Evolutionary conservation across 2,888 invertebrate genomes (phyloP).

Genomic region (Cataglyphis rosenhaueri): DNA sequence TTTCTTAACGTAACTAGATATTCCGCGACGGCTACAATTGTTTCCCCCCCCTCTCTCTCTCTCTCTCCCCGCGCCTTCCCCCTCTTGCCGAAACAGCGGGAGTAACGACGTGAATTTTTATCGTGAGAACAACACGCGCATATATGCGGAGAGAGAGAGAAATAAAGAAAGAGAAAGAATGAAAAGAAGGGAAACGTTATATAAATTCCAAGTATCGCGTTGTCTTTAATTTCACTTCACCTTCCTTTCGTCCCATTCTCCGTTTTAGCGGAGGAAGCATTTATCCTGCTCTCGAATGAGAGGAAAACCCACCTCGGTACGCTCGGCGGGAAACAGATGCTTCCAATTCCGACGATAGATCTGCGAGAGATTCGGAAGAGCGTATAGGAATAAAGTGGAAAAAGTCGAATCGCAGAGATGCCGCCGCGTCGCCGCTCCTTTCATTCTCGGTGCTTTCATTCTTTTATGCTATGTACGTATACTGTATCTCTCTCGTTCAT

Average conservation of each 20-base stretch:
- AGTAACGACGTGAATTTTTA: constrained; percentile 36
- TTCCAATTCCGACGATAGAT: constrained; percentile 51
- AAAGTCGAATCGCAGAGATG: constrained; percentile 37
- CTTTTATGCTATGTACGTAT: not conserved
- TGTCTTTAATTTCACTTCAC: constrained; percentile 41
- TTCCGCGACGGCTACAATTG: constrained; percentile 12
- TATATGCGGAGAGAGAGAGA: too few species aligned
- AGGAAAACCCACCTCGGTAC: constrained; percentile 1
- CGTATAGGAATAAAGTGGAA: constrained; percentile 40
- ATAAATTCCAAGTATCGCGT: constrained; percentile 36
- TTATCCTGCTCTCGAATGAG: constrained; percentile 37
- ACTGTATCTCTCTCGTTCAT: not conserved
- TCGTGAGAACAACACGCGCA: not conserved
- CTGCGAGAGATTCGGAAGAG: constrained; percentile 18
- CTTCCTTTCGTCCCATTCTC: constrained; percentile 12
- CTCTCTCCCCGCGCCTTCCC: too few species aligned
- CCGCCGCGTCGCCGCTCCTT: constrained; percentile 15
- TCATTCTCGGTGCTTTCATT: constrained; percentile 5
- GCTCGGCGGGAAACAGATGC: constrained; percentile 38
- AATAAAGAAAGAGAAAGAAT: not conserved
- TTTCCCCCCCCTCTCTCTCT: not conserved
- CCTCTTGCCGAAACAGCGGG: not conserved
- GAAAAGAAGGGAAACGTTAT: not conserved
- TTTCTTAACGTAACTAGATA: constrained; percentile 24
- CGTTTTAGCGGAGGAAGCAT: constrained; percentile 2